These are phyloP conservation scores for Promerops cafer DNA, from an alignment of 2,113 vertebrate genomes.

Conservation along the genomic window DNA sequence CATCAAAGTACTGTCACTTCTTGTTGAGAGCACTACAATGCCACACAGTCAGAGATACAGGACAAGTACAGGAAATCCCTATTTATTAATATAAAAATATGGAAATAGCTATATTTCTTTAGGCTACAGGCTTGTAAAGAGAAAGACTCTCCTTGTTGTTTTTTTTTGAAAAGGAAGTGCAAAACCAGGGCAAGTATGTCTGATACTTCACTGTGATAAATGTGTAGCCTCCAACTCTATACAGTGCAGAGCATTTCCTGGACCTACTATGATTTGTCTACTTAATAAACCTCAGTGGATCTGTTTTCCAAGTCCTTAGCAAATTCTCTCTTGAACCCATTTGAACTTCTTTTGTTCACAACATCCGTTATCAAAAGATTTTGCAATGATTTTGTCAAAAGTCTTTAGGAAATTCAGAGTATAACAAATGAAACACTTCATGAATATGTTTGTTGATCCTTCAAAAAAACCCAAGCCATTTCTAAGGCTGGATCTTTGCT, in stretches of 20 bases:
- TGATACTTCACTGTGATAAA: not conserved
- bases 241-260: not conserved
- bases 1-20: fast-evolving
- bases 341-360: not conserved
- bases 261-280: not conserved
- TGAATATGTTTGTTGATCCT: not conserved
- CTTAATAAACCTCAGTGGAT: not conserved
- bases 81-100: not conserved
- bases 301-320: not conserved
- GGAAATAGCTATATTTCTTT: not conserved
- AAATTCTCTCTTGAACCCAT: not conserved
- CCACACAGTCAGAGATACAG: not conserved
- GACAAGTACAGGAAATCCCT: not conserved
- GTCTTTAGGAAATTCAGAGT: not conserved
- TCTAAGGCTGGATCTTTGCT: not conserved
- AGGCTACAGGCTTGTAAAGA: not conserved
- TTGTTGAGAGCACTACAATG: not conserved
- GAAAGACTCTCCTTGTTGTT: not conserved
- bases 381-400: not conserved
- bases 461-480: not conserved
- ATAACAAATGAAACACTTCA: not conserved
- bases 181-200: not conserved
- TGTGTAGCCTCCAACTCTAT: not conserved
- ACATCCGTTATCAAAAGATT: not conserved
- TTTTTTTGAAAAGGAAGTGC: not conserved